phyloP scores from a whole-genome alignment of 2,888 invertebrate species.

The Dysmachus trigonus region DNA sequence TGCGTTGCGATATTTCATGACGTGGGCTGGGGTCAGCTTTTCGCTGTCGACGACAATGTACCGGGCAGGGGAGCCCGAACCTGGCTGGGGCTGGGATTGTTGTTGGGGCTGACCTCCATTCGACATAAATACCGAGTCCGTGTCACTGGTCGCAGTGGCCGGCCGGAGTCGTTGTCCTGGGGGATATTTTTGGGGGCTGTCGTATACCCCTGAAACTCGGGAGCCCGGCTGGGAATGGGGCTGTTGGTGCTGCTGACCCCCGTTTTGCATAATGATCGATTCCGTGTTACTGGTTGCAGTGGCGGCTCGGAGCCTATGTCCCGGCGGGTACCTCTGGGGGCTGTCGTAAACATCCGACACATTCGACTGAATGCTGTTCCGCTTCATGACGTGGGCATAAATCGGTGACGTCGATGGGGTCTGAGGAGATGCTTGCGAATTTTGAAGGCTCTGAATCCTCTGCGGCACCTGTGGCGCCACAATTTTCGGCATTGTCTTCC shows the following conservation, averaged over 20 bases:
- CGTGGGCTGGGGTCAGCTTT: slow-evolving; percentile 58
- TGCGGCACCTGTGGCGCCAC: slow-evolving; percentile 61
- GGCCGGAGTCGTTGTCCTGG: slow-evolving; percentile 41
- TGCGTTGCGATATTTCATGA: slow-evolving; percentile 54
- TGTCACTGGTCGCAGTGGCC: slow-evolving; percentile 52
- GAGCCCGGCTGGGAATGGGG: background rate
- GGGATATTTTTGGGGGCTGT: slow-evolving; percentile 54
- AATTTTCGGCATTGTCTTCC: slow-evolving; percentile 48
- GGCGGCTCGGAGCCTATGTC: slow-evolving; percentile 45
- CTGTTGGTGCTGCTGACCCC: background rate
- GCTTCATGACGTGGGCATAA: slow-evolving; percentile 61
- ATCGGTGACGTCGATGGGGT: slow-evolving; percentile 55
- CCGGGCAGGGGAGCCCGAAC: slow-evolving; percentile 53
- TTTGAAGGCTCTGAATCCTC: slow-evolving; percentile 59
- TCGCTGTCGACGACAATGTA: slow-evolving; percentile 60
- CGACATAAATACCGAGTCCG: slow-evolving; percentile 50
- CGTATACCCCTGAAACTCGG: slow-evolving; percentile 58
- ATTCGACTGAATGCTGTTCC: slow-evolving; percentile 60
- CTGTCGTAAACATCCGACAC: slow-evolving; percentile 59
- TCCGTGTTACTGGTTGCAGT: slow-evolving; percentile 53
- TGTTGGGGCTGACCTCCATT: slow-evolving; percentile 39
- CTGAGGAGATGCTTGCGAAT: slow-evolving; percentile 38
- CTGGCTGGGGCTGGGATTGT: background rate
- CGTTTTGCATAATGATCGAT: slow-evolving; percentile 50
- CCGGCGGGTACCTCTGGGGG: slow-evolving; percentile 51